Base-by-base conservation (phyloP, 2,797 vertebrate genomes). In the Euthynnus affinis region DNA sequence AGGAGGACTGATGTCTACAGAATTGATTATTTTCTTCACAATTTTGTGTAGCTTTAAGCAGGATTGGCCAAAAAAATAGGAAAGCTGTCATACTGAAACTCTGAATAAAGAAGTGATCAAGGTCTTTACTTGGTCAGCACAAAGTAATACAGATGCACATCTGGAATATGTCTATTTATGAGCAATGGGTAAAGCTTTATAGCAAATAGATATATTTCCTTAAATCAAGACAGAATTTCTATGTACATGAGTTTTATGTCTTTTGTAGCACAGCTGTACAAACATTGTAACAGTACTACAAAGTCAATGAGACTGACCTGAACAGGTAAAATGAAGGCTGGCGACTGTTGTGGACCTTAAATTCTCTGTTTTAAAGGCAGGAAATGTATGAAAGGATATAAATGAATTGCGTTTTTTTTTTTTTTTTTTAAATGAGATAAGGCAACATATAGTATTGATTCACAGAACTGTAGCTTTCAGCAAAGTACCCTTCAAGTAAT, bases 381-480 rank as follows among this genome's bases (percentile, higher is more conserved):
- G 55, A 52, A 69, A 53, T 63, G 48, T 46, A 34, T 63, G 25
- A 74, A 81, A 82, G n/a, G 32, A 64, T 51, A 67, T 27, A 23
- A 82, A 58, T 13, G 34, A 76, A 32, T 3, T 12, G 7, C 3
- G 42, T 67, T 74, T 74, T 17, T 67, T 62, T 65, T 65, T 67
- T 74, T 74, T 17, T 67, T 62, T 65, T 65, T 66, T 53, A 65
- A 81, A 73, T 25, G 44, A 71, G 2, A 82, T 81, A 88, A 89
- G 89, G 88, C 79, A 92, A 85, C 52, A 73, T 40, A 80, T 37
- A 71, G 68, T 48, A 70, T 17, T 56, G 69, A 87, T 73, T 83
- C 10, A 82, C 65, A 81, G 53, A 84, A 61, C 55, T 61, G 70
- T 59, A 71, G 46, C 53, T 80, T 70, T 84, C n/a, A 83, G 46